A percentile compares a stretch with the other conserved stretches of the same genome.
Conservation (phyloP, 2,888 invertebrate genomes). For the Eulithis prunata region DNA sequence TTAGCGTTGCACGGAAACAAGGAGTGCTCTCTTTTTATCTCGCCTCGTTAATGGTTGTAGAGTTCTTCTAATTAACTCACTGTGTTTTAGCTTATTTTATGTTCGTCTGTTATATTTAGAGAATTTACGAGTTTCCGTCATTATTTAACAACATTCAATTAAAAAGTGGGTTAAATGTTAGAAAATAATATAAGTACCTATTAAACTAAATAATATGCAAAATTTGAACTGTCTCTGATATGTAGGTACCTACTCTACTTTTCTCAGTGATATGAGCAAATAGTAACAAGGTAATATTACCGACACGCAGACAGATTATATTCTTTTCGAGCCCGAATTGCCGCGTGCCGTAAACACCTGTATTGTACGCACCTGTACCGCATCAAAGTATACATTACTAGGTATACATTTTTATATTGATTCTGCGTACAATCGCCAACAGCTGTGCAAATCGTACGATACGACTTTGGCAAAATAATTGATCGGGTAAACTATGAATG, state of each 20-base stretch:
- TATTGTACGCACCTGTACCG: conserved; percentile 43
- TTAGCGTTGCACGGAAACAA: conserved; percentile 52
- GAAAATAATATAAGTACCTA: too few species aligned
- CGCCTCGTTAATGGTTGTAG: conserved; percentile 17
- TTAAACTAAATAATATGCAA: too few species aligned
- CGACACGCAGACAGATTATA: conserved; percentile 28
- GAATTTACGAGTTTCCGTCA: too few species aligned
- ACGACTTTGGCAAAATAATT: conserved; percentile 15
- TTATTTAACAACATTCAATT: too few species aligned
- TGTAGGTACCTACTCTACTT: background rate
- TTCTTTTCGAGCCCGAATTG: conserved; percentile 41
- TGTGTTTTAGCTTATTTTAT: conserved; percentile 9
- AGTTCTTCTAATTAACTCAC: conserved; percentile 23
- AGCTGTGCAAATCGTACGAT: conserved; percentile 54
- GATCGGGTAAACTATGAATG: conserved; percentile 14
- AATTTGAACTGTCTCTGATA: too few species aligned
- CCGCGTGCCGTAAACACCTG: conserved; percentile 52
- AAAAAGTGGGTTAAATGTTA: too few species aligned
- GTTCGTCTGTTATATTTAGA: background rate
- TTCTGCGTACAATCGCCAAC: conserved; percentile 30
- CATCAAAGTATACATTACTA: conserved; percentile 15
- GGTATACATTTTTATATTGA: conserved; percentile 15
- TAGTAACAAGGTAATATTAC: conserved; percentile 35
- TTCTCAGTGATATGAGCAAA: background rate
- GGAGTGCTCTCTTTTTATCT: conserved; percentile 45